Conservation (phyloP, 2,113 vertebrate species). For the Ursus arctos region DNA sequence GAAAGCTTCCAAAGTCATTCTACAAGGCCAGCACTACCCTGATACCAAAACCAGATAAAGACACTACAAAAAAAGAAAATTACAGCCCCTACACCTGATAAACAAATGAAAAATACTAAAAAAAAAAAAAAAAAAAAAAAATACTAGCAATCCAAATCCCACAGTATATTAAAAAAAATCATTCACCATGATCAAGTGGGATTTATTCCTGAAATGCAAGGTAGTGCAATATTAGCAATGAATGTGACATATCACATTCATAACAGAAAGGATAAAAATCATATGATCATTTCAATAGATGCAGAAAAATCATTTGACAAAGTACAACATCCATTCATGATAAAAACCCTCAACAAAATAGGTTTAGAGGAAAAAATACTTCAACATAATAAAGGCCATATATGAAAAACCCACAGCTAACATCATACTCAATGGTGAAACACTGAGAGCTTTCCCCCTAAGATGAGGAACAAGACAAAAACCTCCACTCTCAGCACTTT, state of each 20-base stretch:
- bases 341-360: background rate
- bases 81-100: background rate
- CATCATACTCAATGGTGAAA: background rate
- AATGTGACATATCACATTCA: background rate
- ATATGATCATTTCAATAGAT: background rate
- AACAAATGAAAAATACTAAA: background rate
- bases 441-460: background rate
- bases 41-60: background rate
- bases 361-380: background rate
- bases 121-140: background rate
- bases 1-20: background rate
- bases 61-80: background rate
- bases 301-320: background rate
- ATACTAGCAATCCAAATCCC: background rate
- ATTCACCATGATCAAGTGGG: background rate
- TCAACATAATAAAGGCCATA: background rate
- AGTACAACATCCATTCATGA: background rate
- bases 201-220: background rate
- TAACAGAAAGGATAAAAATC: background rate
- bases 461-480: background rate
- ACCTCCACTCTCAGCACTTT: background rate
- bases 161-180: background rate
- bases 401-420: background rate
- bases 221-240: background rate
- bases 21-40: background rate